Percentiles rank a stretch among this genome's conserved stretches.
Conservation (phyloP, 2,113 vertebrate species). For the Phyllostomus discolor region DNA sequence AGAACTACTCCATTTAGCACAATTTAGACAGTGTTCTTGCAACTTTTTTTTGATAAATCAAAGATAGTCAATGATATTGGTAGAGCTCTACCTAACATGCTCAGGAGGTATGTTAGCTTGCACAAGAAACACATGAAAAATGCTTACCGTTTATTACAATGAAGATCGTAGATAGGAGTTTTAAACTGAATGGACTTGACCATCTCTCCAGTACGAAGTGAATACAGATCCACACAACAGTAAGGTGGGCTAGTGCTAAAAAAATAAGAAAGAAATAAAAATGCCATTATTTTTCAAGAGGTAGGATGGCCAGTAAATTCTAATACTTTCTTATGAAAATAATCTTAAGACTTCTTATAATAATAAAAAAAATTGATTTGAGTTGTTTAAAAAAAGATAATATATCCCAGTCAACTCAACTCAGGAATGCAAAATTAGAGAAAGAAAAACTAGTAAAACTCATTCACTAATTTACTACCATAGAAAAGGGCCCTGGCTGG, state of each 20-base stretch:
- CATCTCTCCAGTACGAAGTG: constrained; percentile 95
- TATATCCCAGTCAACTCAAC: not conserved
- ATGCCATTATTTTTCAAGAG: not conserved
- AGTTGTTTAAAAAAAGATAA: not conserved
- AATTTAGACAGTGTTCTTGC: not conserved
- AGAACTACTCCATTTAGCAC: not conserved
- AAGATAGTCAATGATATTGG: not conserved
- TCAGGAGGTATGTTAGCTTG: not conserved
- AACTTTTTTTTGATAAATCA: not conserved
- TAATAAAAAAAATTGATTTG: not conserved
- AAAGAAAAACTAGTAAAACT: not conserved
- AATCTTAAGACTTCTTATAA: not conserved
- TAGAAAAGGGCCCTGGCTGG: not conserved
- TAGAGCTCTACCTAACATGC: not conserved
- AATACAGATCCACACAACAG: constrained; percentile 96
- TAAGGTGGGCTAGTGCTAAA: constrained; percentile 93
- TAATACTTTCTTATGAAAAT: not conserved
- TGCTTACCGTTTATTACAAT: constrained; percentile 94
- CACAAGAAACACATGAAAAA: not conserved
- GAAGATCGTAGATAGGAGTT: constrained; percentile 96
- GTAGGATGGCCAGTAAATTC: not conserved
- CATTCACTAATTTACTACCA: not conserved
- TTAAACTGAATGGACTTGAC: constrained; percentile 99
- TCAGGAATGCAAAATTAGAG: not conserved
- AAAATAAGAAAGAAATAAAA: constrained; percentile 55